Evolutionary conservation across 1,140 invertebrate genomes (phyloP), one percentile per base, ranked within the genome.

Genomic region (Bombus impatiens): DNA sequence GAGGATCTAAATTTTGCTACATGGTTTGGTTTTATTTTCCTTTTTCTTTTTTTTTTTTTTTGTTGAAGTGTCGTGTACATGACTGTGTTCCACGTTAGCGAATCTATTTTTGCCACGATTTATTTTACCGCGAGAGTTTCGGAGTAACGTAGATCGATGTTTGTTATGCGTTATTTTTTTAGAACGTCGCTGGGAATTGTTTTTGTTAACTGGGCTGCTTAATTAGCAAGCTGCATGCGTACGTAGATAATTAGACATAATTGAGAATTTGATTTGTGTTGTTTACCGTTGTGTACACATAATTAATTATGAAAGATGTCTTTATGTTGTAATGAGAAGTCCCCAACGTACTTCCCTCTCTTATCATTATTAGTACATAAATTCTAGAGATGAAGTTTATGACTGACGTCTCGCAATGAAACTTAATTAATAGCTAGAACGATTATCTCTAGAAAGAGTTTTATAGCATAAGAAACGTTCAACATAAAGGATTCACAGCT

Each of bases 351-450:
- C 6, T 5, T 77, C 6, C 47, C 3, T 5, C 37, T n/a, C 76
- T 76, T 70, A 70, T 78, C 47, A 40, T 82, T 68, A 37, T 83
- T 40, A 37, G 40, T n/a, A 40, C 40, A 25, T 71, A 71, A 71
- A 71, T 59, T 35, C 78, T 83, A 35, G 35, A 78, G 74, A 62
- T 28, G 47, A 53, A 32, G 57, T 84, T 87, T 83, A 67, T 59
- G 86, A 80, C 25, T 59, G 53, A 88, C 40, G 22, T 80, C 44
- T 62, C 42, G 84, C 70, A 40, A 70, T 83, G 62, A n/a, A 65
- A 88, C 78, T 89, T 82, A 89, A 89, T 89, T 88, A 89, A 82
- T 77, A 62, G 28, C 42, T 57, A 87, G 62, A 59, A 68, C 68
- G 57, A 44, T 57, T 88, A 78, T 68, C 79, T 87, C 70, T 76